These are phyloP conservation scores for Chaetophractus vellerosus DNA, from an alignment of 2,797 vertebrate genomes.

Conservation along the genomic window DNA sequence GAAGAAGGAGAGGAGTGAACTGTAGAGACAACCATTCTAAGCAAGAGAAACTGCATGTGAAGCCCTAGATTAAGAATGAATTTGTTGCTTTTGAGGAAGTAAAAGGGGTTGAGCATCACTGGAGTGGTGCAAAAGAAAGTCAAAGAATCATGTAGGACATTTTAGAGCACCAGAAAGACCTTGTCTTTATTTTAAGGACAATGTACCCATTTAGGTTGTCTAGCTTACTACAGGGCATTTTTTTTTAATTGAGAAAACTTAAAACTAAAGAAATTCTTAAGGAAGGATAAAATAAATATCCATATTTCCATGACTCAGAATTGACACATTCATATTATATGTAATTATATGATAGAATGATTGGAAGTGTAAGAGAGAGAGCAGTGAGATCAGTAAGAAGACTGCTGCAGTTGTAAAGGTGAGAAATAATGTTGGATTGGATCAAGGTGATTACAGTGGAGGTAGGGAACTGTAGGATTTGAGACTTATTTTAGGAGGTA, in stretches of 20 bases:
- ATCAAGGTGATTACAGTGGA: not conserved
- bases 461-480: not conserved
- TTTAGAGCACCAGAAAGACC: not conserved
- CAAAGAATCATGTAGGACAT: not conserved
- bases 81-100: not conserved
- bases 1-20: not conserved
- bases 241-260: not conserved
- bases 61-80: not conserved
- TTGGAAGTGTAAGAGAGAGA: not conserved
- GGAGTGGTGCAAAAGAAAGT: not conserved
- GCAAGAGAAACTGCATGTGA: not conserved
- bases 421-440: not conserved
- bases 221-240: not conserved
- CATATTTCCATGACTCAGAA: not conserved
- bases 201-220: not conserved
- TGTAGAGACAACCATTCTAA: not conserved
- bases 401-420: not conserved
- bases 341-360: not conserved
- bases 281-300: not conserved
- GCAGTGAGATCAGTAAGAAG: not conserved
- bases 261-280: not conserved
- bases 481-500: not conserved
- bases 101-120: not conserved
- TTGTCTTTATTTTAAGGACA: slow-evolving; percentile 9
- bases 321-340: no score